Evolutionary conservation across 2,113 vertebrate species (phyloP).

Genomic region (Irena cyanogastra): DNA sequence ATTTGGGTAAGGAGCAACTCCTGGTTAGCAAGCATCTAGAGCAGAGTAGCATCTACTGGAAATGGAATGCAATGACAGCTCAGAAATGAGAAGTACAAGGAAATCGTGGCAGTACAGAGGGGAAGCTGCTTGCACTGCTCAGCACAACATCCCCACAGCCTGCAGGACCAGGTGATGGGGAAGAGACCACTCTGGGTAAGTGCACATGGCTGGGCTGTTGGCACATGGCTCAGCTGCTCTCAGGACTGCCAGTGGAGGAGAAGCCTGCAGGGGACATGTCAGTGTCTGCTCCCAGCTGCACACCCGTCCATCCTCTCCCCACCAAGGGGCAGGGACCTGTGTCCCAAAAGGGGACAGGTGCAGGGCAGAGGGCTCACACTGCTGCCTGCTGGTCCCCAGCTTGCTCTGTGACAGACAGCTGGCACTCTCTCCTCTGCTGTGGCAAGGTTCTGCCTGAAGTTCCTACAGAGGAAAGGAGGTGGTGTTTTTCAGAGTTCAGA

Average conservation of each 20-base stretch:
- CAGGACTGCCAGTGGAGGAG: too few relatives aligned
- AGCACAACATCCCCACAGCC: not conserved
- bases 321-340: not conserved
- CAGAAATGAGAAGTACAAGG: not conserved
- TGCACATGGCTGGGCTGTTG: not conserved
- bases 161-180: fast-evolving
- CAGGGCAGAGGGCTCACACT: not conserved
- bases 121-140: not conserved
- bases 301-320: not conserved
- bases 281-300: not conserved
- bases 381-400: not conserved
- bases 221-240: too few relatives aligned
- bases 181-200: not conserved
- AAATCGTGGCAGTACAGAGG: not conserved
- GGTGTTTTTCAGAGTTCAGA: not conserved
- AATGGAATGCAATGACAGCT: constrained; percentile 5
- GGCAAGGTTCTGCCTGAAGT: not conserved
- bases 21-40: not conserved
- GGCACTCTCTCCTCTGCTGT: not conserved
- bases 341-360: not conserved
- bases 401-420: not conserved
- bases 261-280: not conserved
- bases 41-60: constrained; percentile 13
- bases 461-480: not conserved
- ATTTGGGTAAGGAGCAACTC: not conserved